Evolutionary conservation across 2,888 invertebrate species (phyloP).

Genomic region (Brachypalpus laphriformis): DNA sequence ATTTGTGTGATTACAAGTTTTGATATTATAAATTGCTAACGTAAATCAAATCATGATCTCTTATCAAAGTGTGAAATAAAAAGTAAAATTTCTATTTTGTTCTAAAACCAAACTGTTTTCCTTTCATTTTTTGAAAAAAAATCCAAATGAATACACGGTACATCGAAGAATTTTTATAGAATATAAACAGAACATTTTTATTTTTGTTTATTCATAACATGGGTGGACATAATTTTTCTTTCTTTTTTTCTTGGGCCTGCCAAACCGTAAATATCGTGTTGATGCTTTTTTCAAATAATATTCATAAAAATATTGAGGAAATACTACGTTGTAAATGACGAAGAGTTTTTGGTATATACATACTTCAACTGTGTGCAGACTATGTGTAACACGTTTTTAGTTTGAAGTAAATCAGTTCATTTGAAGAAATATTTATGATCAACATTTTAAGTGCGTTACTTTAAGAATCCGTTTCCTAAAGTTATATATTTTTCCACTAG

Average conservation of each 20-base stretch:
- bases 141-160: background rate
- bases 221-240: constrained; percentile 4
- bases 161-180: background rate
- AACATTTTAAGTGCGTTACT: background rate
- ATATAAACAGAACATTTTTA: constrained; percentile 14
- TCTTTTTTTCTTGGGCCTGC: constrained; percentile 12
- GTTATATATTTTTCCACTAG: background rate
- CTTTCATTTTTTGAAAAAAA: background rate
- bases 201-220: constrained; percentile 45
- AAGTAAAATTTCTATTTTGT: constrained; percentile 7
- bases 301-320: constrained; percentile 16
- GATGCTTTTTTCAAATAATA: constrained; percentile 6
- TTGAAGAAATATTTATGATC: background rate
- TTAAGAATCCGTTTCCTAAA: background rate
- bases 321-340: background rate
- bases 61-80: background rate
- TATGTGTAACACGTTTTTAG: constrained; percentile 1
- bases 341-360: background rate
- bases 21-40: background rate
- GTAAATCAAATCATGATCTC: background rate
- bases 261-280: constrained; percentile 50
- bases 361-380: background rate
- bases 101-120: background rate
- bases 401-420: background rate
- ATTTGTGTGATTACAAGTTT: constrained; percentile 12